These are phyloP conservation scores for Ivindomyrus marchei DNA, from an alignment of 2,113 vertebrate genomes.

Conservation along the genomic window DNA sequence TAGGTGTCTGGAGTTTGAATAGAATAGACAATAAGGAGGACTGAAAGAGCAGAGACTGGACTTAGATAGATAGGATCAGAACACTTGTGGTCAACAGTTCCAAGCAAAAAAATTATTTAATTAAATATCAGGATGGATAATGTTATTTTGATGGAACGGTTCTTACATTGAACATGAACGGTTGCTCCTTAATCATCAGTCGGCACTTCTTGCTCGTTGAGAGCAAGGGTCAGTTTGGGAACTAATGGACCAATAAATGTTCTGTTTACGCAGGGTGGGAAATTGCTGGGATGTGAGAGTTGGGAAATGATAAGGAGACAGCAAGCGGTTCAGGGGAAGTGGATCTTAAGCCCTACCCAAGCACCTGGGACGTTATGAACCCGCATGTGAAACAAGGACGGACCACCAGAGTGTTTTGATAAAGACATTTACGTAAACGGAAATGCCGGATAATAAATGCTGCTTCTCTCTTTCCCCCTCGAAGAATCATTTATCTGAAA, in stretches of 20 bases:
- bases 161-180: not conserved
- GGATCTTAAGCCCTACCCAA: not conserved
- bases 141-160: not conserved
- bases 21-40: not conserved
- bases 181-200: not conserved
- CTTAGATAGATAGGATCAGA: not conserved
- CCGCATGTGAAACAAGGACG: not conserved
- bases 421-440: not conserved
- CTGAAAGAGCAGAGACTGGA: not conserved
- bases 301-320: not conserved
- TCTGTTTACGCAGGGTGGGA: not conserved
- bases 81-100: not conserved
- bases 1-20: not conserved
- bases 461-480: not conserved
- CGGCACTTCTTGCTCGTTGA: not conserved
- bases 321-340: not conserved
- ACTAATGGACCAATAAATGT: not conserved
- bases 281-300: not conserved
- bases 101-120: not conserved
- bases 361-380: not conserved
- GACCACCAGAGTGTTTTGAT: not conserved
- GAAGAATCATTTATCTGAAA: not conserved
- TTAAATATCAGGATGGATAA: not conserved
- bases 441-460: not conserved
- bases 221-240: slow-evolving; percentile 3